These are phyloP conservation scores for Diarsia mendica DNA, from an alignment of 2,888 invertebrate genomes.

Conservation along the genomic window DNA sequence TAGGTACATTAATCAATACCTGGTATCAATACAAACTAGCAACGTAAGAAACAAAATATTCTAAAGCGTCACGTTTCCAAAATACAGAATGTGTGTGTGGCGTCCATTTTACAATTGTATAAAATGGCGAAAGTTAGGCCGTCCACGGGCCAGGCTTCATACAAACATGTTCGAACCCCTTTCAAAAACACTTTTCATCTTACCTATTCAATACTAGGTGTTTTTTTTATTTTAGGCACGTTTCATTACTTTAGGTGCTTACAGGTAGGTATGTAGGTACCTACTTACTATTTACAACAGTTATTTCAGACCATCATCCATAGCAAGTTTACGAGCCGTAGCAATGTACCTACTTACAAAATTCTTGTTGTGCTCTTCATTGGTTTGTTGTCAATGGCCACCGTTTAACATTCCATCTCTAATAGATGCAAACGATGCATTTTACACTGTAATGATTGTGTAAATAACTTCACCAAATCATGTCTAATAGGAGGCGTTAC, in stretches of 20 bases:
- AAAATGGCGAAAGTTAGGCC: background rate
- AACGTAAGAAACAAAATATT: background rate
- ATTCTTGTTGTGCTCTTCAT: conserved; percentile 10
- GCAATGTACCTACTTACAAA: background rate
- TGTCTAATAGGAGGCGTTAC: conserved; percentile 35
- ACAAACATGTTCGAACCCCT: background rate
- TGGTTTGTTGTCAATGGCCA: conserved; percentile 37
- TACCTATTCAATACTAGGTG: no score
- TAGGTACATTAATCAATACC: background rate
- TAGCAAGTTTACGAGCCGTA: background rate
- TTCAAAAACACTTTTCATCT: background rate
- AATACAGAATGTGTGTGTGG: background rate
- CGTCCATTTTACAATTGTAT: background rate
- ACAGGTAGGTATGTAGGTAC: background rate
- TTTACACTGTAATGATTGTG: conserved; percentile 36
- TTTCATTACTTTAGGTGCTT: background rate
- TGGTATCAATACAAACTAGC: background rate
- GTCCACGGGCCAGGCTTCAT: background rate
- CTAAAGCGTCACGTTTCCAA: background rate
- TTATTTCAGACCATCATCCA: background rate
- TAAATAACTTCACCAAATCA: conserved; percentile 52
- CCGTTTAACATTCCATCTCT: conserved; percentile 52
- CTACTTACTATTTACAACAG: background rate
- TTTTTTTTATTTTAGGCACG: background rate
- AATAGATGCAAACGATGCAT: conserved; percentile 46